Percentiles rank a stretch among this genome's conserved stretches.
These are phyloP conservation scores for Apostichopus leukothele DNA, from an alignment of 53 echinoderm and acorn worm genomes.

Conservation along the genomic window DNA sequence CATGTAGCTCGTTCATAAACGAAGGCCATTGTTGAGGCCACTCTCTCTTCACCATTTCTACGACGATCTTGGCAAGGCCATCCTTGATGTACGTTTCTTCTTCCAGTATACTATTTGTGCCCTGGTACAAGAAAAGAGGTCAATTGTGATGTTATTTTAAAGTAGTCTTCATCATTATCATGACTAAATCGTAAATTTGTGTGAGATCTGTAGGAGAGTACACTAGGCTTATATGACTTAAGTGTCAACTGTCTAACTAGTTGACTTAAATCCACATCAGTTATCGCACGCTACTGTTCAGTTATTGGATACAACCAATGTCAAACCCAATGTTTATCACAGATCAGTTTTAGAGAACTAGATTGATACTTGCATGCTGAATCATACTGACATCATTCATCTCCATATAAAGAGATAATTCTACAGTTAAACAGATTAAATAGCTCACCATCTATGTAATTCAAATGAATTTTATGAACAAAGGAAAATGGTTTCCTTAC, in stretches of 20 bases:
- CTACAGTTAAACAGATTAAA: no score
- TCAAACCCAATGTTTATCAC: no score
- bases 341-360: no score
- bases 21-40: constrained; percentile 98
- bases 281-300: neutral
- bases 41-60: constrained; percentile 97
- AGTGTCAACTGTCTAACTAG: neutral
- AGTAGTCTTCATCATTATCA: neutral
- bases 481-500: no score
- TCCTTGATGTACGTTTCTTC: constrained; percentile 88
- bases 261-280: neutral
- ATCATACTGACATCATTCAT: no score
- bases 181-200: neutral
- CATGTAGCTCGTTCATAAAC: constrained; percentile 81
- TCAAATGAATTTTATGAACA: no score
- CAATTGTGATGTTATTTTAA: neutral
- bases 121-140: constrained; percentile 51
- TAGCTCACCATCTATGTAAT: no score
- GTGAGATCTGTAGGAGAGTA: neutral
- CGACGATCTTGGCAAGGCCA: constrained; percentile 89
- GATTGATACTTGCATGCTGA: no score
- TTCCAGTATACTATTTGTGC: constrained; percentile 64
- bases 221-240: neutral
- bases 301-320: neutral
- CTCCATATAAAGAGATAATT: no score